Percentiles rank a stretch among this genome's conserved stretches.
Conservation (phyloP, 2,797 vertebrate genomes). For the Sparus aurata region DNA sequence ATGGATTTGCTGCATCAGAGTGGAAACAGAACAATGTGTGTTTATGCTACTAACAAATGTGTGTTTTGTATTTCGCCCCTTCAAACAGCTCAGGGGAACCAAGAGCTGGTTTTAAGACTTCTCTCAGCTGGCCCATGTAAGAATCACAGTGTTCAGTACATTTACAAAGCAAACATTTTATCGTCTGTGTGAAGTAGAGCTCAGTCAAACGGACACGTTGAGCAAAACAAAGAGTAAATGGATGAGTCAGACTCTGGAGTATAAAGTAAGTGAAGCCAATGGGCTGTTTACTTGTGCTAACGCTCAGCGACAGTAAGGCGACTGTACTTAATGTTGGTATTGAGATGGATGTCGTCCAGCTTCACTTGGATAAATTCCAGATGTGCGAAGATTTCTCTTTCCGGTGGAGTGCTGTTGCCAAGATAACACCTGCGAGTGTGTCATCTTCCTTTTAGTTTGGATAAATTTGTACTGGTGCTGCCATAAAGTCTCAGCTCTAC, state of each 20-base stretch:
- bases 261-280: not conserved
- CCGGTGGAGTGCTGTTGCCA: not conserved
- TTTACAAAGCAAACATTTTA: not conserved
- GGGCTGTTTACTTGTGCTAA: not conserved
- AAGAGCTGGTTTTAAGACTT: not conserved
- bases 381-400: not conserved
- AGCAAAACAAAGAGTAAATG: slow-evolving; percentile 2
- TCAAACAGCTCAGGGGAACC: not conserved
- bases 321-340: not conserved
- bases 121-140: not conserved
- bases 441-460: not conserved
- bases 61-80: not conserved
- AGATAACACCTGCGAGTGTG: not conserved
- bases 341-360: not conserved
- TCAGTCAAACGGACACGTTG: slow-evolving; percentile 1
- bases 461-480: not conserved
- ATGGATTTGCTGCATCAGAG: not conserved
- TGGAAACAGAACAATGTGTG: not conserved
- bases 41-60: not conserved
- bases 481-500: not conserved
- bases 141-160: not conserved
- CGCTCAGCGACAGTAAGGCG: not conserved
- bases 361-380: not conserved
- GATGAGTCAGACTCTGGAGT: slow-evolving; percentile 1
- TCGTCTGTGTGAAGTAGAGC: not conserved